phyloP scores from a whole-genome alignment of 1,140 invertebrate genomes.

The Temnothorax longispinosus region DNA sequence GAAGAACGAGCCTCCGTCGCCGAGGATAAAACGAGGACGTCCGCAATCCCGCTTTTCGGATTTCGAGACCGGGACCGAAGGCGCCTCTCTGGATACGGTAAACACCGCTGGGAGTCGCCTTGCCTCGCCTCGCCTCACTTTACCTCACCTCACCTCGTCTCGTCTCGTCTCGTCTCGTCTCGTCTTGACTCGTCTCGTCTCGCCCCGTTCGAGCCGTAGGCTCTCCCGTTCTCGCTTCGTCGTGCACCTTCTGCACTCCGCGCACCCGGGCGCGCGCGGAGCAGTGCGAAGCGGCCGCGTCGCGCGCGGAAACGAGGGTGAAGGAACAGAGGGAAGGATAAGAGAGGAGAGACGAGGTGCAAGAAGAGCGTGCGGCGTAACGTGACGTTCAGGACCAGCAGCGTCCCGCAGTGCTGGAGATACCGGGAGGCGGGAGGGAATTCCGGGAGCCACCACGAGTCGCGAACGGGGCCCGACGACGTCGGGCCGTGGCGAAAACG shows the following conservation, averaged over 20 bases:
- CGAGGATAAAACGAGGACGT: background rate
- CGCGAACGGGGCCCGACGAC: background rate
- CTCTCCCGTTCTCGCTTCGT: background rate
- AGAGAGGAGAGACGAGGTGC: background rate
- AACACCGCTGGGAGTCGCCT: constrained; percentile 2
- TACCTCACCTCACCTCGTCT: background rate
- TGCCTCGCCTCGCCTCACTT: background rate
- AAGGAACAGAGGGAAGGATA: background rate
- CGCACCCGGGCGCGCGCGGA: background rate
- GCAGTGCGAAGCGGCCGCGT: no score
- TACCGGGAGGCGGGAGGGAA: background rate
- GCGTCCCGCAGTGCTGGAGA: background rate
- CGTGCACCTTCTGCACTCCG: constrained; percentile 5
- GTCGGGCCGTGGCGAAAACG: background rate
- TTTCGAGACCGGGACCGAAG: background rate
- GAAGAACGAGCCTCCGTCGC: background rate
- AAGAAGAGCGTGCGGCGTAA: background rate
- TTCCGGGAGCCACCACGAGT: background rate
- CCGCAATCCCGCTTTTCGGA: background rate
- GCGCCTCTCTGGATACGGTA: background rate
- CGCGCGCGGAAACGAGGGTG: background rate
- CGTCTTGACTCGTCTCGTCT: background rate
- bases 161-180: background rate
- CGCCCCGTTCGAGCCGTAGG: no score
- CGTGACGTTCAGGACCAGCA: background rate